Evolutionary conservation across 2,888 invertebrate genomes (phyloP).

Genomic region (Theodoxus fluviatilis): DNA sequence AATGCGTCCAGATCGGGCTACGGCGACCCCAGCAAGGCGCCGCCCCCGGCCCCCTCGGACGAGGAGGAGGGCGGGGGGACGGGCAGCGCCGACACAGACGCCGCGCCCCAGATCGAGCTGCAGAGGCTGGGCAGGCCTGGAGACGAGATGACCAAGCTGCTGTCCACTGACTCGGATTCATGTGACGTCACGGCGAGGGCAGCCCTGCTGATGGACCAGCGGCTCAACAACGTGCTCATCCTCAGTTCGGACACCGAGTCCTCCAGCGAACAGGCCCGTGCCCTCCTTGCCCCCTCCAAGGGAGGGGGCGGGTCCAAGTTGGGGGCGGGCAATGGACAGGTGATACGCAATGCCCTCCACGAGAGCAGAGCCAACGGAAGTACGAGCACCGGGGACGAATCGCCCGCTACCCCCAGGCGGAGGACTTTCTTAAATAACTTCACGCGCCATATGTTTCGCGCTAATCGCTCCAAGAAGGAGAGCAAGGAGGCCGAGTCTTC

Average conservation of each 20-base stretch:
- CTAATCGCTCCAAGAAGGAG: constrained; percentile 31
- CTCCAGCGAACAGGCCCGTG: no score
- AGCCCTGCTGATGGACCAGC: constrained; percentile 24
- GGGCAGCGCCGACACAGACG: background rate
- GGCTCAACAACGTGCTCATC: constrained; percentile 24
- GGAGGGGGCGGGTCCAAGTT: no score
- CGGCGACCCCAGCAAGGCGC: constrained; percentile 31
- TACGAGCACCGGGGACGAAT: background rate
- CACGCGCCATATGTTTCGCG: constrained; percentile 26
- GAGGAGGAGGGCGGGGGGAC: constrained; percentile 7
- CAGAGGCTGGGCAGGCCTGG: constrained; percentile 10
- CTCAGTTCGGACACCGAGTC: constrained; percentile 36
- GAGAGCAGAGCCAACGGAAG: constrained; percentile 36
- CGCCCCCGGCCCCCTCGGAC: background rate
- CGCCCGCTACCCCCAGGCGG: no score
- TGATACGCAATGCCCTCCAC: constrained; percentile 35
- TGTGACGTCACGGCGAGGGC: constrained; percentile 22
- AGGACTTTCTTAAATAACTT: constrained; percentile 23
- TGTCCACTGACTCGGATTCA: constrained; percentile 45
- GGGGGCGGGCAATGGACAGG: constrained; percentile 32
- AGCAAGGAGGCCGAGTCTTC: constrained; percentile 26
- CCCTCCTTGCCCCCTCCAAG: no score
- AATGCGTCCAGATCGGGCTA: constrained; percentile 39
- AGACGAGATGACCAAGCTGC: constrained; percentile 42
- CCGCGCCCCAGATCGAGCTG: constrained; percentile 17